Evolutionary conservation across 1,140 invertebrate species (phyloP).

Genomic region (Solenopsis fugax): DNA sequence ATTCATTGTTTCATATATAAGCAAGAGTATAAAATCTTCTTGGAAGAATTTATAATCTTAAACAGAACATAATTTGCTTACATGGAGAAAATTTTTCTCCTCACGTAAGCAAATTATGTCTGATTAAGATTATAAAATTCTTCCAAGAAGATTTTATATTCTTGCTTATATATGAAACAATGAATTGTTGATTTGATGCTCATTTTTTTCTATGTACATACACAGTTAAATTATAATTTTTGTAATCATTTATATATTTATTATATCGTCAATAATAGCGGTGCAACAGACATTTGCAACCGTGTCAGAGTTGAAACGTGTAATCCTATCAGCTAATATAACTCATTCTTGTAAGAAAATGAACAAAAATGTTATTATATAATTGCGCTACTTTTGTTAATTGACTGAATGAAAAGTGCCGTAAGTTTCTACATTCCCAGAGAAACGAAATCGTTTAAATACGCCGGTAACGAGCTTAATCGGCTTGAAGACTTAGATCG

Average conservation of each 20-base stretch:
- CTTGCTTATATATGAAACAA: no score
- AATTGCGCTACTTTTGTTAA: not conserved
- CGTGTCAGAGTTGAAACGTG: not conserved
- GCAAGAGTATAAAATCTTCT: no score
- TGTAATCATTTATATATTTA: not conserved
- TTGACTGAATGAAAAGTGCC: not conserved
- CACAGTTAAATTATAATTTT: not conserved
- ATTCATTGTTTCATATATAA: no score
- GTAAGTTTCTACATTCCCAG: not conserved
- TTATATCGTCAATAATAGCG: not conserved
- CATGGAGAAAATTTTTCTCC: no score
- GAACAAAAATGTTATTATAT: not conserved
- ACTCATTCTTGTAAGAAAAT: not conserved
- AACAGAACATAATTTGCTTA: no score
- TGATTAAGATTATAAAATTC: no score
- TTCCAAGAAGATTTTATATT: no score
- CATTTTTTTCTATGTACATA: no score
- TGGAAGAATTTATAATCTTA: no score
- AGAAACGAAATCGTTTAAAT: constrained; percentile 15
- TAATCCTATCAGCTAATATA: not conserved
- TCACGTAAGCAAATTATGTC: no score
- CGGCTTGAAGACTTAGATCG: constrained; percentile 36
- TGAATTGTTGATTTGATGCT: no score
- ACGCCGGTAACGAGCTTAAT: constrained; percentile 37
- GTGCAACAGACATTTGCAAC: not conserved